Evolutionary conservation across 2,888 invertebrate genomes (phyloP).

Genomic region (Phymatocera aterrima): DNA sequence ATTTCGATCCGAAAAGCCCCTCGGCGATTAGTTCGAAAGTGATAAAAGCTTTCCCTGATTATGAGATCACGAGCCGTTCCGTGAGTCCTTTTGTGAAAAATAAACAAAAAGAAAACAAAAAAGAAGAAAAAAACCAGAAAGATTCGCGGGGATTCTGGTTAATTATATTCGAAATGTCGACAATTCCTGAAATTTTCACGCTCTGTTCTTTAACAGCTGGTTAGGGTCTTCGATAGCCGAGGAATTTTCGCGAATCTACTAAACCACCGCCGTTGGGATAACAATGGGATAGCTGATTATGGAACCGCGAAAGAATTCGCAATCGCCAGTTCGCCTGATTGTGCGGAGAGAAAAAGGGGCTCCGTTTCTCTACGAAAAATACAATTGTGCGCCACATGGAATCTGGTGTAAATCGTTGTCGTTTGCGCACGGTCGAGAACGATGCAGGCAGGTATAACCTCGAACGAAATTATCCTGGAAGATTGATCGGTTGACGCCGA

Average conservation of each 20-base stretch:
- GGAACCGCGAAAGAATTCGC: not conserved
- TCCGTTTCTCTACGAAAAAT: too few relatives aligned
- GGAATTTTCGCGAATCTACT: not conserved
- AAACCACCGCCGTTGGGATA: not conserved
- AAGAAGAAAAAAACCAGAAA: too few relatives aligned
- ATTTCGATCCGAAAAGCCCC: not conserved
- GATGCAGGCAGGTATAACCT: too few relatives aligned
- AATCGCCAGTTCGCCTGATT: not conserved
- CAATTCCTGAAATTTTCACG: not conserved
- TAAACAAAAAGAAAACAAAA: too few relatives aligned
- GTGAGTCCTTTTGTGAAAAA: too few relatives aligned
- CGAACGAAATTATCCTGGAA: too few relatives aligned
- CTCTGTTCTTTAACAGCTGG: not conserved
- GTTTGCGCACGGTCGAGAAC: too few relatives aligned
- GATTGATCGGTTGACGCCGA: too few relatives aligned
- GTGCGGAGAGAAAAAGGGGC: too few relatives aligned
- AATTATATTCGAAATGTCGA: conserved; percentile 18
- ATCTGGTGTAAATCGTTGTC: too few relatives aligned
- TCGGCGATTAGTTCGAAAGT: not conserved
- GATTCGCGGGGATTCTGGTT: not conserved
- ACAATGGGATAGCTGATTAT: conserved; percentile 18
- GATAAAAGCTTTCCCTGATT: not conserved
- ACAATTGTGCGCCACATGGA: too few relatives aligned
- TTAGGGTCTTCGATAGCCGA: not conserved
- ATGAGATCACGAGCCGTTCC: not conserved